Evolutionary conservation across 2,113 vertebrate genomes (phyloP).

Genomic region (Panurus biarmicus): DNA sequence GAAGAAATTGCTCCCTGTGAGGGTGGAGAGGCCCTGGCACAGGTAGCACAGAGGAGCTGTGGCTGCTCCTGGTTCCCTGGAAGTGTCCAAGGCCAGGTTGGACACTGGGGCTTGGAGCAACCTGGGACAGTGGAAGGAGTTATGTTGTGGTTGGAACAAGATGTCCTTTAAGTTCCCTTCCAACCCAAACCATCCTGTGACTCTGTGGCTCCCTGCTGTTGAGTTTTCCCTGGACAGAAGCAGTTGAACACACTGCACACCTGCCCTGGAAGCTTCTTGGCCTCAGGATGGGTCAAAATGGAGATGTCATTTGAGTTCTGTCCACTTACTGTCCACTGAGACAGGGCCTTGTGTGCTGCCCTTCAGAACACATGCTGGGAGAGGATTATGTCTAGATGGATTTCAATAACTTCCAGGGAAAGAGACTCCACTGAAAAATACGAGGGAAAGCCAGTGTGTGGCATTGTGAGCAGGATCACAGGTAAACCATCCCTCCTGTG

Average conservation of each 20-base stretch:
- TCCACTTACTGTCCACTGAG: background rate
- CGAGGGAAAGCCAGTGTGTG: background rate
- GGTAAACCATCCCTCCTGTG: background rate
- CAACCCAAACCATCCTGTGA: background rate
- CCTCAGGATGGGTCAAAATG: background rate
- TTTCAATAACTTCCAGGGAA: background rate
- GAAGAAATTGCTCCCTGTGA: background rate
- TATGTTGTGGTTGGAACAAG: rapidly evolving
- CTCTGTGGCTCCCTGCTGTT: background rate
- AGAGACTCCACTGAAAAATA: background rate
- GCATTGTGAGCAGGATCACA: background rate
- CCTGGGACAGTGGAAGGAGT: background rate
- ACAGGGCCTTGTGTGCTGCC: background rate
- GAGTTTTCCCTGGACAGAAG: background rate
- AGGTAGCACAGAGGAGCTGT: background rate
- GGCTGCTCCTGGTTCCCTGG: background rate
- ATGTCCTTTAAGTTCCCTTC: background rate
- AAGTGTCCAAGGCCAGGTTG: background rate
- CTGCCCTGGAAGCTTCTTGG: background rate
- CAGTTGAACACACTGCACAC: background rate
- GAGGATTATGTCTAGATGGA: background rate
- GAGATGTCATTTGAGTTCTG: background rate
- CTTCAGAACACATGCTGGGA: rapidly evolving
- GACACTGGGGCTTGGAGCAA: rapidly evolving
- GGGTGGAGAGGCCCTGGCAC: background rate